phyloP scores from a whole-genome alignment of 2,888 invertebrate species.

The Drosophila algonquin region DNA sequence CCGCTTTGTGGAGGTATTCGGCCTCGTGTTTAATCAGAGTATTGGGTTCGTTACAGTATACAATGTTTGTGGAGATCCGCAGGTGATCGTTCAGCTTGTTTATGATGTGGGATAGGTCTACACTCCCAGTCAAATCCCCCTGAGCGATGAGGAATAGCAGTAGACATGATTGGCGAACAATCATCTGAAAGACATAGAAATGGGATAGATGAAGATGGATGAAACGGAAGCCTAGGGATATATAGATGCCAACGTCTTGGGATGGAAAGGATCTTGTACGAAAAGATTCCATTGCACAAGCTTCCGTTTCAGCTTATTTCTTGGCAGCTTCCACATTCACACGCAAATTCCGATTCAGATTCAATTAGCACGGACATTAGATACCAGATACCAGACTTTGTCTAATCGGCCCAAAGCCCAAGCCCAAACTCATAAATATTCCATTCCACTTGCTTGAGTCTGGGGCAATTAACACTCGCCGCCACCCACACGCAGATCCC shows the following conservation, averaged over 20 bases:
- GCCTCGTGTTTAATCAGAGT: constrained; percentile 5
- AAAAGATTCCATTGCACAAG: not conserved
- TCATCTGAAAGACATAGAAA: constrained; percentile 55
- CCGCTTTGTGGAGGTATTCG: constrained; percentile 17
- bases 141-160: constrained; percentile 10
- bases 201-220: too few species aligned
- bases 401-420: constrained; percentile 22
- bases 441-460: constrained; percentile 59
- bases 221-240: not conserved
- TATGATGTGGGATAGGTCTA: constrained; percentile 33
- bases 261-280: not conserved
- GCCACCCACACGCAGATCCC: constrained; percentile 51
- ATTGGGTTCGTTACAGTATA: constrained; percentile 33
- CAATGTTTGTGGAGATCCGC: constrained; percentile 38
- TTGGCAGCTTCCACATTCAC: constrained; percentile 28
- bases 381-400: constrained; percentile 18
- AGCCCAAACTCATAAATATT: constrained; percentile 61
- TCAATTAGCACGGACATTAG: constrained; percentile 34
- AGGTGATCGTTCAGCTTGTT: constrained; percentile 48
- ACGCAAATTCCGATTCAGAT: not conserved
- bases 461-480: constrained; percentile 61
- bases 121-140: not conserved
- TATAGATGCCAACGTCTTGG: too few species aligned
- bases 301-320: constrained; percentile 34
- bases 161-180: not conserved